Evolutionary conservation across 2,888 invertebrate species (phyloP).

Genomic region (Doris montereyensis): DNA sequence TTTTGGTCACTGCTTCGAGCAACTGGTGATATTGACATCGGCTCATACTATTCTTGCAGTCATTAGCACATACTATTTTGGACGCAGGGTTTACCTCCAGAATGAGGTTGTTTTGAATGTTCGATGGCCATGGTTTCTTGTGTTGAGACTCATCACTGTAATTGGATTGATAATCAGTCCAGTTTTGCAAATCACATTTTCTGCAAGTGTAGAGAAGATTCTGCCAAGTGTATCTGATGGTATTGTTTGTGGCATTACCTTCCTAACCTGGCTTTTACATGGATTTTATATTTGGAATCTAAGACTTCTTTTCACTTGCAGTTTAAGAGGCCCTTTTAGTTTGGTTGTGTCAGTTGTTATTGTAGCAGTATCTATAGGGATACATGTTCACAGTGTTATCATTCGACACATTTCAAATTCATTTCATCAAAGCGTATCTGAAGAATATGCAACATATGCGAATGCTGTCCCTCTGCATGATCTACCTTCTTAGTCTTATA

Average conservation of each 20-base stretch:
- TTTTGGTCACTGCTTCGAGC: conserved; percentile 88
- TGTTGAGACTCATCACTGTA: conserved; percentile 72
- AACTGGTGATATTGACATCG: conserved; percentile 83
- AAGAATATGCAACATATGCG: conserved; percentile 59
- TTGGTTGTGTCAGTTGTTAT: conserved; percentile 82
- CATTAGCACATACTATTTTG: conserved; percentile 86
- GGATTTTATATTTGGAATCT: conserved; percentile 82
- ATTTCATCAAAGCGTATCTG: conserved; percentile 49
- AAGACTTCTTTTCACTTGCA: conserved; percentile 72
- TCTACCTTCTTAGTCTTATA: conserved; percentile 82
- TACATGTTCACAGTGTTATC: conserved; percentile 81
- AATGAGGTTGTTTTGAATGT: conserved; percentile 78
- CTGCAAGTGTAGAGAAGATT: conserved; percentile 62
- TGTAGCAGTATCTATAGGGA: conserved; percentile 79
- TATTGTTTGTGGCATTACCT: conserved; percentile 81
- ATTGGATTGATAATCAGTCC: conserved; percentile 80
- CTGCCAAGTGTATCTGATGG: conserved; percentile 79
- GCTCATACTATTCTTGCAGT: conserved; percentile 82
- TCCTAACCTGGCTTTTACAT: conserved; percentile 87
- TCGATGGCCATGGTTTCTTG: conserved; percentile 69
- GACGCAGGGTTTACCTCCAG: conserved; percentile 79
- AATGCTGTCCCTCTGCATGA: conserved; percentile 76
- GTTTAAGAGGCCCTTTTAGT: conserved; percentile 80
- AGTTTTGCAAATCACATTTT: conserved; percentile 77
- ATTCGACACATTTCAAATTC: conserved; percentile 49